Evolutionary conservation across 2,888 invertebrate genomes (phyloP).

Genomic region (Xiphydria camelus): DNA sequence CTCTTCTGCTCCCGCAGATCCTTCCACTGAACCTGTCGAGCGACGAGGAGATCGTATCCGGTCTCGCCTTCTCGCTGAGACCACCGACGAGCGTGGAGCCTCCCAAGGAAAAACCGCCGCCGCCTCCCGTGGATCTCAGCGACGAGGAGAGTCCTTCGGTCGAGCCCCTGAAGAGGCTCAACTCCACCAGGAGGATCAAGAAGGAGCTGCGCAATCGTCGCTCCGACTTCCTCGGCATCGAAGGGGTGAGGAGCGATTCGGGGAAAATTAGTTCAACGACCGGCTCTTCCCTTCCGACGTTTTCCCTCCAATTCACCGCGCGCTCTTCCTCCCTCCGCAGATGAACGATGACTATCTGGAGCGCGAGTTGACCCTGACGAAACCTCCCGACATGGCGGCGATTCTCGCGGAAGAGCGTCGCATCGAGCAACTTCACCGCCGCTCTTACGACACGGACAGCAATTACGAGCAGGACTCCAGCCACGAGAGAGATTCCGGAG

Average conservation of each 20-base stretch:
- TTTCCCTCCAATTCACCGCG: too few species aligned
- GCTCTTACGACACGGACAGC: slow-evolving; percentile 73
- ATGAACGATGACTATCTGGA: slow-evolving; percentile 71
- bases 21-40: slow-evolving; percentile 48
- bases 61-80: slow-evolving; percentile 61
- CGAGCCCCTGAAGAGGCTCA: slow-evolving; percentile 71
- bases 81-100: slow-evolving; percentile 71
- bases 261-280: slow-evolving; percentile 1
- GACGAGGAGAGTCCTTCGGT: slow-evolving; percentile 56
- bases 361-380: slow-evolving; percentile 69
- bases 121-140: slow-evolving; percentile 68
- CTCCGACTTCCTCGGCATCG: slow-evolving; percentile 83
- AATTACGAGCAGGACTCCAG: slow-evolving; percentile 58
- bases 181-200: slow-evolving; percentile 82
- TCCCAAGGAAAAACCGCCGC: slow-evolving; percentile 85
- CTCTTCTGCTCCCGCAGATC: slow-evolving; percentile 40
- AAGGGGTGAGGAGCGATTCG: slow-evolving; percentile 60
- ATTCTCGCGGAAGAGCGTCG: slow-evolving; percentile 81
- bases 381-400: slow-evolving; percentile 79
- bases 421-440: slow-evolving; percentile 76
- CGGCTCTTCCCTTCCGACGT: too few species aligned
- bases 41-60: slow-evolving; percentile 51
- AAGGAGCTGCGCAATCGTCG: slow-evolving; percentile 83
- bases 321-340: too few species aligned
- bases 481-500: slow-evolving; percentile 73